Percentiles rank a stretch among this genome's conserved stretches.
Conservation (phyloP, 2,113 vertebrate genomes). For the Brachypodius melanocephalos region DNA sequence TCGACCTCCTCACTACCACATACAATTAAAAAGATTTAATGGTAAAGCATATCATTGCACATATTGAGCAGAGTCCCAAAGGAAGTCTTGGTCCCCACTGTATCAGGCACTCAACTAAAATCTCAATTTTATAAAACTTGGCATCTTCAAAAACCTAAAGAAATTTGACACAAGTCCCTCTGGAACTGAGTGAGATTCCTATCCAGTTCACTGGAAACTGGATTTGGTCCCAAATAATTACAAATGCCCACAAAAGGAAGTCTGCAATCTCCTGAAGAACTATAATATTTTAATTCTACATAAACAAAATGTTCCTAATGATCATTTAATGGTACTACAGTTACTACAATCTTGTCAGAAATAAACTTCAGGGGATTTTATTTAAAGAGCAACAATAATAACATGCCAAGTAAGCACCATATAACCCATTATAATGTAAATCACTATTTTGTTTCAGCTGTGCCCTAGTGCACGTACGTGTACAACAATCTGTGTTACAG, state of each 20-base stretch:
- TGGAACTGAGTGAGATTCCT: background rate
- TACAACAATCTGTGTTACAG: background rate
- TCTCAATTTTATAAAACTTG: background rate
- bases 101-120: background rate
- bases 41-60: background rate
- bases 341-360: background rate
- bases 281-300: background rate
- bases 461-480: background rate
- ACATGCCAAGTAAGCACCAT: background rate
- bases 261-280: background rate
- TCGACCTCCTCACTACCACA: background rate
- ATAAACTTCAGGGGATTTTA: background rate
- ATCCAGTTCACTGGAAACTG: background rate
- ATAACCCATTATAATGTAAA: background rate
- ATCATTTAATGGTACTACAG: background rate
- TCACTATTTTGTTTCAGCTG: background rate
- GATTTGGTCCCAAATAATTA: slow-evolving; percentile 19
- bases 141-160: background rate
- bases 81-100: background rate
- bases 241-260: slow-evolving; percentile 32
- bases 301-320: background rate
- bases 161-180: background rate
- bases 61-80: background rate
- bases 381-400: background rate
- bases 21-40: background rate